Conservation (phyloP, 2,797 vertebrate genomes). For the Epinephelus coioides region DNA sequence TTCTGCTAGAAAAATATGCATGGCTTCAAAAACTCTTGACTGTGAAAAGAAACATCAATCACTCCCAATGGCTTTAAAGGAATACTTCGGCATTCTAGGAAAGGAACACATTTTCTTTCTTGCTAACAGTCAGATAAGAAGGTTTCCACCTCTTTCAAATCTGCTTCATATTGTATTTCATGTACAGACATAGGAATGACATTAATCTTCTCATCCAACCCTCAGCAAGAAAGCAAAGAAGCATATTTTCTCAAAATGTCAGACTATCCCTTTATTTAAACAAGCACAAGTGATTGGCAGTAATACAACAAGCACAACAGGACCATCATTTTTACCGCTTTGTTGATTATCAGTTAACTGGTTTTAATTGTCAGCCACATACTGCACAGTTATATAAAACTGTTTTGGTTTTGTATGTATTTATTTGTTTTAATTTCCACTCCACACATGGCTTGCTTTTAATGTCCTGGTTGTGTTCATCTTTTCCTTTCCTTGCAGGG, state of each 20-base stretch:
- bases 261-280: neutral
- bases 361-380: neutral
- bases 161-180: too few relatives aligned
- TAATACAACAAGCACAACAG: neutral
- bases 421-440: constrained; percentile 3
- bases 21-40: too few relatives aligned
- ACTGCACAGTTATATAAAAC: neutral
- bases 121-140: too few relatives aligned
- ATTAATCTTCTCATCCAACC: neutral
- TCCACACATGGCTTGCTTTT: neutral
- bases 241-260: neutral
- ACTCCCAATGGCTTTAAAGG: too few relatives aligned
- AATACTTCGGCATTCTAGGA: too few relatives aligned
- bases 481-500: neutral
- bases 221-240: neutral
- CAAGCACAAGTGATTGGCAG: neutral
- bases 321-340: neutral
- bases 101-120: too few relatives aligned
- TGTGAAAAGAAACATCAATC: too few relatives aligned
- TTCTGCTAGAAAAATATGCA: too few relatives aligned
- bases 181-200: neutral
- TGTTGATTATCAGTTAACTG: neutral
- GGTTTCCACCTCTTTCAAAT: too few relatives aligned
- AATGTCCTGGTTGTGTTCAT: neutral
- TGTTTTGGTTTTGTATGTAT: constrained; percentile 1